phyloP scores from a whole-genome alignment of 2,797 vertebrate species.

The Spinus pinus region DNA sequence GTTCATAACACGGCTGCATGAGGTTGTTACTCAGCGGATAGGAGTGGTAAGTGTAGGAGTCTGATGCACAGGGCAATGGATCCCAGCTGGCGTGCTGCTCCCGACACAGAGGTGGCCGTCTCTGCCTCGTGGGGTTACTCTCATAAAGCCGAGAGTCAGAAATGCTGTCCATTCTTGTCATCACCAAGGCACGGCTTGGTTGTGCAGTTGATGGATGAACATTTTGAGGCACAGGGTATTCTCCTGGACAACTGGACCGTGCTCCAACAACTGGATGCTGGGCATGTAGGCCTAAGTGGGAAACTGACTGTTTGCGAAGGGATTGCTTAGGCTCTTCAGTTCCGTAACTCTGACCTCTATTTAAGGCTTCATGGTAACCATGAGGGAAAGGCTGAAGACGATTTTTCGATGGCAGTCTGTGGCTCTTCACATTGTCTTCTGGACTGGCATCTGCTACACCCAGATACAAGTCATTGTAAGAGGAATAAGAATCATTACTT shows the following conservation, averaged over 20 bases:
- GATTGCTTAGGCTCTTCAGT: conserved; percentile 90
- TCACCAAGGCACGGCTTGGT: conserved; percentile 92
- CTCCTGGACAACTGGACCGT: conserved; percentile 92
- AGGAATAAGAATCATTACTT: conserved; percentile 93
- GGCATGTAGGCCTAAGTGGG: conserved; percentile 87
- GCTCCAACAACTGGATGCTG: conserved; percentile 88
- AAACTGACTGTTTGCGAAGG: conserved; percentile 85
- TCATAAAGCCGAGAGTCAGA: conserved; percentile 97
- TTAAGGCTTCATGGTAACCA: conserved; percentile 92
- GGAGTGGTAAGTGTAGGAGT: conserved; percentile 89
- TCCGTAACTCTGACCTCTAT: conserved; percentile 91
- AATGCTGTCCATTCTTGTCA: conserved; percentile 99
- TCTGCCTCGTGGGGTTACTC: conserved; percentile 91
- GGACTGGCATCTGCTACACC: conserved; percentile 88
- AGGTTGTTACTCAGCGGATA: conserved; percentile 91
- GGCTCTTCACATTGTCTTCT: conserved; percentile 90
- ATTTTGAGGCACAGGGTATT: conserved; percentile 89
- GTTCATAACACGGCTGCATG: conserved; percentile 94
- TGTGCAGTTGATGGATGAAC: conserved; percentile 86
- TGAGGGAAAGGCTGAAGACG: conserved; percentile 91
- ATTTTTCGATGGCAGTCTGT: conserved; percentile 83
- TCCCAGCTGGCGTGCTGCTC: conserved; percentile 99
- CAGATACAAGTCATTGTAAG: conserved; percentile 91
- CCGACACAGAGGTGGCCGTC: conserved; percentile 93
- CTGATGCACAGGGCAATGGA: conserved; percentile 86